phyloP scores from a whole-genome alignment of 1,140 invertebrate genomes.

The Lasioglossum baleicum region DNA sequence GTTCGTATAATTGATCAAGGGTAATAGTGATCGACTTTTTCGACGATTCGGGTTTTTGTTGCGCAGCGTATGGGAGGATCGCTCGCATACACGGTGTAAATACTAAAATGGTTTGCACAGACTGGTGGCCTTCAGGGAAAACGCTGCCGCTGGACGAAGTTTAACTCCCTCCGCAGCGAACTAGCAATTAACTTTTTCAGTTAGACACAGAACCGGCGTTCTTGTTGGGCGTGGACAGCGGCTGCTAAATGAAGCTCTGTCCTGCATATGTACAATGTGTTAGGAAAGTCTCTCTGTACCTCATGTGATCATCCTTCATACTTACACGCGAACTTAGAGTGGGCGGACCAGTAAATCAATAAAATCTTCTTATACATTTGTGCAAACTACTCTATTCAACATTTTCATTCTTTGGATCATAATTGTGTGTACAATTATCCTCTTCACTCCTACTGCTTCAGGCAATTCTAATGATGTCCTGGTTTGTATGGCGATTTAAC shows the following conservation, averaged over 20 bases:
- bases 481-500: no score
- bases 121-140: constrained; percentile 11
- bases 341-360: background rate
- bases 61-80: no score
- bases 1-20: no score
- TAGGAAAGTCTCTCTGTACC: background rate
- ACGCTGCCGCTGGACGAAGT: constrained; percentile 36
- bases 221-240: constrained; percentile 31
- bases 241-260: constrained; percentile 2
- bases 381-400: no score
- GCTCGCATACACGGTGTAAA: background rate
- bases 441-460: no score
- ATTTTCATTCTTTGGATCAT: no score
- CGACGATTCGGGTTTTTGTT: no score
- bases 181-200: constrained; percentile 69
- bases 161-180: constrained; percentile 46
- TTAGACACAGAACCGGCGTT: constrained; percentile 32
- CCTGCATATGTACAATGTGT: background rate
- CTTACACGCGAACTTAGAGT: no score
- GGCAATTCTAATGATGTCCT: no score
- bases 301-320: background rate
- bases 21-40: no score
- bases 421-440: no score
- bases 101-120: constrained; percentile 4
- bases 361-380: no score